A percentile compares a stretch with the other conserved stretches of the same genome.
Conservation (phyloP, 2,888 invertebrate species). For the Lymantria dispar region DNA sequence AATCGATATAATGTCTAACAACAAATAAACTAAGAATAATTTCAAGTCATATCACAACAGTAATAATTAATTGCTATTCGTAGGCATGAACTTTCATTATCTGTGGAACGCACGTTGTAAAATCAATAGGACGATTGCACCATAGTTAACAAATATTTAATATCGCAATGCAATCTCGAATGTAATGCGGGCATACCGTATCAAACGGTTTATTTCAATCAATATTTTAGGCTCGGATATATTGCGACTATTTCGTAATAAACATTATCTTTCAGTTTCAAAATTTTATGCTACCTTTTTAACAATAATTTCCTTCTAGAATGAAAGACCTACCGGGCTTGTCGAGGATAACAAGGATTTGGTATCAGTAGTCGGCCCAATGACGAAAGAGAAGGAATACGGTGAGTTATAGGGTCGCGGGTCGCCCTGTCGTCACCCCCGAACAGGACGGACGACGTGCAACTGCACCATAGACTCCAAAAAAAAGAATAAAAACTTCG, state of each 20-base stretch:
- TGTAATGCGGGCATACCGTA: slow-evolving; percentile 17
- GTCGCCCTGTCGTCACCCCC: too few relatives aligned
- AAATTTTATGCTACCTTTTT: too few relatives aligned
- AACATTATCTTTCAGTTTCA: background rate
- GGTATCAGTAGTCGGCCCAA: too few relatives aligned
- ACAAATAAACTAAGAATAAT: background rate
- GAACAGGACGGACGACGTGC: too few relatives aligned
- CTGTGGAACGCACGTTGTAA: slow-evolving; percentile 18
- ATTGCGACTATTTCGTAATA: background rate
- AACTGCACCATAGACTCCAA: too few relatives aligned
- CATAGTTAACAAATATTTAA: slow-evolving; percentile 24
- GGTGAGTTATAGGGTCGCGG: too few relatives aligned
- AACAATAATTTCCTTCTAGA: too few relatives aligned
- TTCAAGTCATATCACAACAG: background rate
- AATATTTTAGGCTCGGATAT: background rate
- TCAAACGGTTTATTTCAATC: slow-evolving; percentile 4
- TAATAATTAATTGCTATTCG: slow-evolving; percentile 1
- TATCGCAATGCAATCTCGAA: slow-evolving; percentile 10
- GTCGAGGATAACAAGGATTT: too few relatives aligned
- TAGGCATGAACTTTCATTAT: slow-evolving; percentile 16
- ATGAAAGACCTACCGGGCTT: too few relatives aligned
- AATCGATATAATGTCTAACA: background rate
- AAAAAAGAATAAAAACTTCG: too few relatives aligned
- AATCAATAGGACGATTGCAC: slow-evolving; percentile 30
- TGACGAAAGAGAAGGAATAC: too few relatives aligned